Evolutionary conservation across 2,797 vertebrate species (phyloP).

Genomic region (Erpetoichthys calabaricus): DNA sequence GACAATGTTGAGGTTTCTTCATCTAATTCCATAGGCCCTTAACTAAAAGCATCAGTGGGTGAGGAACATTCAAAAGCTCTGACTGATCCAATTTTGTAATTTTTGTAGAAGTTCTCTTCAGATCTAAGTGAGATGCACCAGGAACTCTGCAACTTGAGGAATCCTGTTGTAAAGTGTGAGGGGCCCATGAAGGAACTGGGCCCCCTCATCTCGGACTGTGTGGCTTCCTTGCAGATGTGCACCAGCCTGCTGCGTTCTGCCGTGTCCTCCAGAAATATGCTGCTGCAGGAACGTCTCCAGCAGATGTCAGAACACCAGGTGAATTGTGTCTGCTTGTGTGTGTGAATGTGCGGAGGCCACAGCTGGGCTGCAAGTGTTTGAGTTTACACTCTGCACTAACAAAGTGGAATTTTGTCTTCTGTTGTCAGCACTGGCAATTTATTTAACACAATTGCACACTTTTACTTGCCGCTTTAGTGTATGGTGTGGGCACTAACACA

Average conservation of each 20-base stretch:
- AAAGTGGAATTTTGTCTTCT: too few species aligned
- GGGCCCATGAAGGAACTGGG: conserved; percentile 23
- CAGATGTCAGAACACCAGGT: conserved; percentile 57
- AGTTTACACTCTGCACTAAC: too few species aligned
- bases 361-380: conserved; percentile 8
- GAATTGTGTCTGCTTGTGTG: conserved; percentile 12
- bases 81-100: background rate
- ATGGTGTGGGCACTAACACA: too few species aligned
- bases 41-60: too few species aligned
- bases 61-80: too few species aligned
- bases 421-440: too few species aligned
- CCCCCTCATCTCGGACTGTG: conserved; percentile 42
- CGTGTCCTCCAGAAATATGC: conserved; percentile 39
- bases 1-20: too few species aligned
- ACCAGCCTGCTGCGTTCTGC: conserved; percentile 40
- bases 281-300: conserved; percentile 46
- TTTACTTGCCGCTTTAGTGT: too few species aligned
- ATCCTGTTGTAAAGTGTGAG: conserved; percentile 42
- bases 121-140: conserved; percentile 48
- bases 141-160: conserved; percentile 49
- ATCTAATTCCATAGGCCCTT: too few species aligned
- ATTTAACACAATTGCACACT: too few species aligned
- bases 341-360: conserved; percentile 24
- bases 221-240: conserved; percentile 38
- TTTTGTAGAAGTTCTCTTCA: conserved; percentile 50